Conservation (phyloP, 2,888 invertebrate species). For the Spialia ferax region DNA sequence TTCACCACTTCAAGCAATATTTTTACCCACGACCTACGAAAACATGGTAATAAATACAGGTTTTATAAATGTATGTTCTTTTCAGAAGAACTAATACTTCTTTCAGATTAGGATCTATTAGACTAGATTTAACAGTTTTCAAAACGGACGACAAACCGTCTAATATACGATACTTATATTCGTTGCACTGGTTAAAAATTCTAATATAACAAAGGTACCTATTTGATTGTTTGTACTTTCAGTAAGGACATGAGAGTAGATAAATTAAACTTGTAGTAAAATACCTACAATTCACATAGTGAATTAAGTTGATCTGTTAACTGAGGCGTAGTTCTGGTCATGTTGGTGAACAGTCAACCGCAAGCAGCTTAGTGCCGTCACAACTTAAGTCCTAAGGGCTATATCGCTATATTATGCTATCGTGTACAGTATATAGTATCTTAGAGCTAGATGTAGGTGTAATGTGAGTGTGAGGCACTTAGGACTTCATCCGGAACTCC, state of each 20-base stretch:
- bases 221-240: too few species aligned
- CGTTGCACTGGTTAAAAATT: too few species aligned
- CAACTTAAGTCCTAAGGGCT: background rate
- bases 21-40: too few species aligned
- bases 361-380: background rate
- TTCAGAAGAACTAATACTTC: too few species aligned
- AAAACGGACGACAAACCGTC: too few species aligned
- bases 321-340: background rate
- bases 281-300: background rate
- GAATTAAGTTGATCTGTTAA: background rate
- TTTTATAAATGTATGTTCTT: too few species aligned
- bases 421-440: background rate
- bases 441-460: background rate
- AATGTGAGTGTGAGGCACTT: slow-evolving; percentile 34
- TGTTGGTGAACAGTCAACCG: background rate
- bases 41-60: too few species aligned
- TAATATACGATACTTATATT: too few species aligned
- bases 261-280: background rate
- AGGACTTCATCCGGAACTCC: slow-evolving; percentile 40
- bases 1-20: too few species aligned
- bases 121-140: too few species aligned
- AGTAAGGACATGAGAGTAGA: background rate
- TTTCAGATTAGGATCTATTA: too few species aligned
- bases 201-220: too few species aligned
- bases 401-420: background rate